Conservation (phyloP, 2,797 vertebrate species). For the Lepus oiostolus region DNA sequence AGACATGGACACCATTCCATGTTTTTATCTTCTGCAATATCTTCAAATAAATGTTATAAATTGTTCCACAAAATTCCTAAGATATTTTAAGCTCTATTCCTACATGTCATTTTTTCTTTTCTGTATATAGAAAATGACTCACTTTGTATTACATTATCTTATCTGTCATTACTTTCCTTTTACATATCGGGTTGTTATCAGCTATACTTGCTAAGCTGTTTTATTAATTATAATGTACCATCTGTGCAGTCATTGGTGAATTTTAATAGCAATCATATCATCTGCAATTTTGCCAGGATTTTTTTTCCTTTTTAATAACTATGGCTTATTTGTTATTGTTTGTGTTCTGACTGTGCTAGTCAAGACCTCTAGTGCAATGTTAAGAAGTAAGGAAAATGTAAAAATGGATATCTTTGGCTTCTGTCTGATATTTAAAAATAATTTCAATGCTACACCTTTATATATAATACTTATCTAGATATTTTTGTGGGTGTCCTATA, state of each 20-base stretch:
- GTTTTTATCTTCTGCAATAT: neutral
- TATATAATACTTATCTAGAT: neutral
- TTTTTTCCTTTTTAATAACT: neutral
- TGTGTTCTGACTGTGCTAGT: neutral
- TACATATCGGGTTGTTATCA: neutral
- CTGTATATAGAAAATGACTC: neutral
- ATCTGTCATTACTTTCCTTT: conserved; percentile 6
- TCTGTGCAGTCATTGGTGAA: neutral
- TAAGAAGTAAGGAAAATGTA: neutral
- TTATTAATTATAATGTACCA: neutral
- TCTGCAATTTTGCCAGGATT: neutral
- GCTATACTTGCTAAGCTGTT: neutral
- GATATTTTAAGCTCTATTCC: neutral
- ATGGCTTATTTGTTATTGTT: neutral
- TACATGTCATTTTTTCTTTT: neutral
- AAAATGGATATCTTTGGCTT: neutral
- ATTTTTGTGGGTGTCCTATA: neutral
- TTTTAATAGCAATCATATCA: neutral
- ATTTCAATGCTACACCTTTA: neutral
- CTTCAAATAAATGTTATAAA: conserved; percentile 18
- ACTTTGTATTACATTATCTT: conserved; percentile 19
- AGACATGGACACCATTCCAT: neutral
- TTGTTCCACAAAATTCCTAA: neutral
- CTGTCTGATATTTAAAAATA: neutral
- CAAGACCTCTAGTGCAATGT: neutral